These are phyloP conservation scores for Phalangium opilio DNA, from an alignment of 2,888 invertebrate species.

Conservation along the genomic window DNA sequence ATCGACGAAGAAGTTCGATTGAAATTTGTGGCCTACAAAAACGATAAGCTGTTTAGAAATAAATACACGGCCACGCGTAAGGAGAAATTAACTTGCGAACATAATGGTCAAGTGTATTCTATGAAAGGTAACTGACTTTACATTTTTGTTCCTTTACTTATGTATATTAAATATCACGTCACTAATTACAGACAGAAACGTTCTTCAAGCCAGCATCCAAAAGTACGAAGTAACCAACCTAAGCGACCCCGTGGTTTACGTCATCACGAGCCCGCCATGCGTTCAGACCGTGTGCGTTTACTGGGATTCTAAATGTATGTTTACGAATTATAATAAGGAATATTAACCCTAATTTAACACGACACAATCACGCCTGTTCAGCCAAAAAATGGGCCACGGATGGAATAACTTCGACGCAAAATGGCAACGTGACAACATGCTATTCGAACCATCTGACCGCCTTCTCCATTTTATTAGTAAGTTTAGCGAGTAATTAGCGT, in stretches of 20 bases:
- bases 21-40: slow-evolving; percentile 19
- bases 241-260: slow-evolving; percentile 10
- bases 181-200: slow-evolving; percentile 11
- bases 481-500: neutral
- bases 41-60: slow-evolving; percentile 18
- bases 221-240: slow-evolving; percentile 14
- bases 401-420: slow-evolving; percentile 24
- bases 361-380: no score
- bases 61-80: no score
- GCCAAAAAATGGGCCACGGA: slow-evolving; percentile 24
- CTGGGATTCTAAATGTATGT: slow-evolving; percentile 24
- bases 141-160: no score
- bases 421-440: slow-evolving; percentile 23
- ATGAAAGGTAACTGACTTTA: no score
- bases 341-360: no score
- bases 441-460: slow-evolving; percentile 30
- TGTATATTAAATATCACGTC: no score
- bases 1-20: slow-evolving; percentile 17
- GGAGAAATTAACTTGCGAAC: no score
- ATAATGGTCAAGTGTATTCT: no score
- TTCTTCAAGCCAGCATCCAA: slow-evolving; percentile 16
- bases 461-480: slow-evolving; percentile 30
- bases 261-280: slow-evolving; percentile 13
- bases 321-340: no score
- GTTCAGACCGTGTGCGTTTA: slow-evolving; percentile 24